Percentiles rank a stretch among this genome's conserved stretches.
Conservation (phyloP, 1,140 invertebrate genomes). For the Lysiphlebus fabarum region DNA sequence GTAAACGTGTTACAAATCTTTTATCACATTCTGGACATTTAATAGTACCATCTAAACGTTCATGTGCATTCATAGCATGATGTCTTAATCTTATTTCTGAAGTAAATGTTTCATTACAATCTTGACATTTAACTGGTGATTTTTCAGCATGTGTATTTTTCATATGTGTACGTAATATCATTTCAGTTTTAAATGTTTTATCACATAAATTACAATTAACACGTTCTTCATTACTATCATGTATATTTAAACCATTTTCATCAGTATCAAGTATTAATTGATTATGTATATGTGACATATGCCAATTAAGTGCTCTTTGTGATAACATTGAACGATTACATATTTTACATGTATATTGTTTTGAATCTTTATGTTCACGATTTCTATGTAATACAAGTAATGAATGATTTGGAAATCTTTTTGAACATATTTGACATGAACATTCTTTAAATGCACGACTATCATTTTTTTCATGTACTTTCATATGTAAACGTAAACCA, state of each 20-base stretch:
- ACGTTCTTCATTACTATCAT: slow-evolving; percentile 38
- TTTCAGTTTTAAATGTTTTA: slow-evolving; percentile 53
- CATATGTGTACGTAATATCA: slow-evolving; percentile 50
- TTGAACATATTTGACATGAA: slow-evolving; percentile 51
- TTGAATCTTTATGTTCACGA: slow-evolving; percentile 49
- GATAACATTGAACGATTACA: slow-evolving; percentile 54
- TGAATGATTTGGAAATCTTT: slow-evolving; percentile 53
- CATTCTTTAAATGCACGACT: slow-evolving; percentile 51
- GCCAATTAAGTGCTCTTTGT: slow-evolving; percentile 48
- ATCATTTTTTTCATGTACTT: slow-evolving; percentile 47
- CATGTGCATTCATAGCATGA: slow-evolving; percentile 52
- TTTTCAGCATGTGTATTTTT: slow-evolving; percentile 54
- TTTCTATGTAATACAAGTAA: slow-evolving; percentile 52
- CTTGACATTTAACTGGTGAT: slow-evolving; percentile 49
- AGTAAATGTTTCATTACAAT: slow-evolving; percentile 46
- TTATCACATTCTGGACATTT: slow-evolving; percentile 51
- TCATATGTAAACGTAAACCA: slow-evolving; percentile 54
- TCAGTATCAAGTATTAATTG: slow-evolving; percentile 35
- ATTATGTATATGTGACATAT: slow-evolving; percentile 51
- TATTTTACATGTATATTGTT: slow-evolving; percentile 50
- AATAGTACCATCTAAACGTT: slow-evolving; percentile 49
- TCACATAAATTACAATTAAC: slow-evolving; percentile 48
- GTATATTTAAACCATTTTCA: slow-evolving; percentile 29
- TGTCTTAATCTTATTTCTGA: slow-evolving; percentile 50
- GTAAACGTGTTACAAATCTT: slow-evolving; percentile 51